Percentiles rank a stretch among this genome's conserved stretches.
phyloP scores from a whole-genome alignment of 2,888 invertebrate species.

The Ichneumon xanthorius region DNA sequence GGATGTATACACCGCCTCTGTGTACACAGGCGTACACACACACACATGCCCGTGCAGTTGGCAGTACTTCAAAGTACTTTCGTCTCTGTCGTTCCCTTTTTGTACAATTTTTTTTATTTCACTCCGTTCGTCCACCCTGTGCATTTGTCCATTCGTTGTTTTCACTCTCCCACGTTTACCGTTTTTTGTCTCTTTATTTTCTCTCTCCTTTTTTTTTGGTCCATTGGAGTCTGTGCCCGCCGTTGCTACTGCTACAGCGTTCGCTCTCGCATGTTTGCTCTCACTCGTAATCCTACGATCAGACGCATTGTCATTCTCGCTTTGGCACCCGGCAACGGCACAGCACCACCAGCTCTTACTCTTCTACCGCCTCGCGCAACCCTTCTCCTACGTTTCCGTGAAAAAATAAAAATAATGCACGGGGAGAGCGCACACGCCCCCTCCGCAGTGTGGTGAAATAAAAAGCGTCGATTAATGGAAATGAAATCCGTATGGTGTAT shows the following conservation, averaged over 20 bases:
- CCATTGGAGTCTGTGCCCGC: constrained; percentile 42
- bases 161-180: constrained; percentile 29
- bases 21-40: neutral
- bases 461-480: constrained; percentile 25
- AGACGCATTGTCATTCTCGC: constrained; percentile 55
- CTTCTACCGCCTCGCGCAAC: neutral
- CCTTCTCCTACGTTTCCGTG: constrained; percentile 33
- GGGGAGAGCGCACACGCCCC: neutral
- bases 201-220: constrained; percentile 10
- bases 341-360: constrained; percentile 18
- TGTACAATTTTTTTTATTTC: constrained; percentile 60
- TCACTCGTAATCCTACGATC: constrained; percentile 51
- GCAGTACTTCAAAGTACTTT: constrained; percentile 75
- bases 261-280: constrained; percentile 50
- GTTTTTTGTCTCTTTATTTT: constrained; percentile 42
- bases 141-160: constrained; percentile 41
- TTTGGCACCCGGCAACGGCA: constrained; percentile 31
- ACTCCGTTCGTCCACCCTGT: constrained; percentile 30
- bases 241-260: constrained; percentile 31
- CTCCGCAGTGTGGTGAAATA: constrained; percentile 3
- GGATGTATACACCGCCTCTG: constrained; percentile 20
- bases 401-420: neutral
- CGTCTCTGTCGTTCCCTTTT: constrained; percentile 68
- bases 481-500: neutral
- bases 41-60: constrained; percentile 49